A percentile compares a stretch with the other conserved stretches of the same genome.
These are phyloP conservation scores for Pangasius krempfi DNA, from an alignment of 2,797 vertebrate genomes.

Conservation along the genomic window DNA sequence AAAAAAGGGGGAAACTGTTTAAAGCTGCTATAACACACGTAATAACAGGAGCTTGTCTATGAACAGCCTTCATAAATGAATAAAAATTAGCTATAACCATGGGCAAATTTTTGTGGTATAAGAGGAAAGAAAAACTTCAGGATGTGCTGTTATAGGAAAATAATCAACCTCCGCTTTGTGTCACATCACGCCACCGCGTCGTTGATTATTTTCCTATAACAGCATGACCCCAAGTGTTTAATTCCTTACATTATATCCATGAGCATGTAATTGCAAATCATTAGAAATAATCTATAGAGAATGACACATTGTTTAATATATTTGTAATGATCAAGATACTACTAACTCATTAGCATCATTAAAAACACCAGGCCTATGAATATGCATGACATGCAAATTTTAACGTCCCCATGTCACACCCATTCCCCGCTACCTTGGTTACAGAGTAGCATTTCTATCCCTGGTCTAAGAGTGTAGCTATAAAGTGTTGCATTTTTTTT, in stretches of 20 bases:
- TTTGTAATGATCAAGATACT: neutral
- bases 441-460: neutral
- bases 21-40: neutral
- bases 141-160: neutral
- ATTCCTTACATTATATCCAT: neutral
- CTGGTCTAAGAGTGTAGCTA: neutral
- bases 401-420: neutral
- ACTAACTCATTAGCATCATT: neutral
- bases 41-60: neutral
- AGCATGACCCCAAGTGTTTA: neutral
- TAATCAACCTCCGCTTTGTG: neutral
- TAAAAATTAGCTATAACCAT: neutral
- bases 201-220: neutral
- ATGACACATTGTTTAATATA: neutral
- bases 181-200: neutral
- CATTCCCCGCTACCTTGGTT: neutral
- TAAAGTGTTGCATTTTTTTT: neutral
- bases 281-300: neutral
- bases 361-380: neutral
- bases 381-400: neutral
- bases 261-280: neutral
- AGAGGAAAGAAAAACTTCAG: neutral
- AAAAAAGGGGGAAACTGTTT: neutral
- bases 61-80: neutral
- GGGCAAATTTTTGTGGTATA: neutral